Evolutionary conservation across 2,888 invertebrate genomes (phyloP), one percentile per base, ranked within the genome.

Genomic region (Osmoderma eremita): DNA sequence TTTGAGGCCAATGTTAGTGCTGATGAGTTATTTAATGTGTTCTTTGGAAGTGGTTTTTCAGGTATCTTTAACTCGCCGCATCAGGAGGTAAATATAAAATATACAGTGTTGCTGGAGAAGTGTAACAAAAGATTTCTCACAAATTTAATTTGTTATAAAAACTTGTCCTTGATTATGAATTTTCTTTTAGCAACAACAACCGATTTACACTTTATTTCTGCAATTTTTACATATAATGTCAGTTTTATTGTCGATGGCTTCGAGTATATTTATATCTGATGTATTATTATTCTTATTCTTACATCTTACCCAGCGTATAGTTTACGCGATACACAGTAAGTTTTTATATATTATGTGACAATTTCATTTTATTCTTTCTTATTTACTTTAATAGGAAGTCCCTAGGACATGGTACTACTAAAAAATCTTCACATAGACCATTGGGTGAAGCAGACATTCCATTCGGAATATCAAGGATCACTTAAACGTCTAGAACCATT

Each of bases 11-110:
- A 99, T 78, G 92, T 98, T 74, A 94, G 97, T 10, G 96, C 98
- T 1, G 98, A 99, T 80, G 98, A 99, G 80, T 84, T 99, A 24
- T 99, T 99, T 84, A 98, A 97, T 82, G 97, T 99, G 96, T 99
- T 99, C 87, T 99, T 99, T 79, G 97, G 97, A 15, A 92, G 92
- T 4, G 91, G 91, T 10, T 91, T 91, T 77, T 50, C 63, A 17
- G 62, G 54, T 67, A 63, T 51, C 1, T 68, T 68, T 39, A 85
- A 85, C 78, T 76, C 84, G n/a, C 17, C 42, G 24, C 72, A 73
- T 42, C 67, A 72, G 69, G 74, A 73, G 49, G 71, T 72, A 51
- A 63, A 61, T 65, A 10, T 6, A 6, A 51, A 30, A 50, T 12
- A 3, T n/a, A 17, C 3, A n/a, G n/a, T n/a, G n/a, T n/a, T n/a